A percentile compares a stretch with the other conserved stretches of the same genome.
These are phyloP conservation scores for Acanthosepion lycidas DNA, from an alignment of 2,888 invertebrate genomes.

Conservation along the genomic window DNA sequence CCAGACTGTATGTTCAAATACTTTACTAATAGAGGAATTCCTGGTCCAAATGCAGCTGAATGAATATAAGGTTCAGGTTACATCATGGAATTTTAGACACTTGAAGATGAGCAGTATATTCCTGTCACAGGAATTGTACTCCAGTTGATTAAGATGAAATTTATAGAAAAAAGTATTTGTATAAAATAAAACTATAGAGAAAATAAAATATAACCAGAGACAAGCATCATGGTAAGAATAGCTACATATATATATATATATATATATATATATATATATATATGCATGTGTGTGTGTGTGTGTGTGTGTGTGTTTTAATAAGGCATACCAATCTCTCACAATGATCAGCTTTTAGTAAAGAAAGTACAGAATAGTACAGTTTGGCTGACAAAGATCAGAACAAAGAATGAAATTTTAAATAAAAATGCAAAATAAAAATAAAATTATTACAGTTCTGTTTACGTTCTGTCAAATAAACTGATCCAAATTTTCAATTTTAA, in stretches of 20 bases:
- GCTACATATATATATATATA: neutral
- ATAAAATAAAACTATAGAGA: too few relatives aligned
- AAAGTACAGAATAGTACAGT: neutral
- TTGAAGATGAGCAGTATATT: too few relatives aligned
- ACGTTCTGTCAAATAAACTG: neutral
- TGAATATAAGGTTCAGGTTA: too few relatives aligned
- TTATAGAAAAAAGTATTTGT: too few relatives aligned
- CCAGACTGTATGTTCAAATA: too few relatives aligned
- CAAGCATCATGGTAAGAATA: neutral
- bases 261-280: too few relatives aligned
- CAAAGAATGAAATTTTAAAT: neutral
- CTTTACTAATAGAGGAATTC: too few relatives aligned
- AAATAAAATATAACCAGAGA: neutral
- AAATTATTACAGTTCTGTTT: slow-evolving; percentile 25
- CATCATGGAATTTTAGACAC: too few relatives aligned
- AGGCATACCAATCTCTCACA: slow-evolving; percentile 21
- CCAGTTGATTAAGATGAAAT: too few relatives aligned
- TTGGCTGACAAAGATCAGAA: neutral
- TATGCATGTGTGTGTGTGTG: too few relatives aligned
- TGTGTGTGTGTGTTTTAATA: neutral
- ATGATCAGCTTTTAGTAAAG: neutral
- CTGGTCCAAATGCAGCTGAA: too few relatives aligned
- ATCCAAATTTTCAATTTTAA: neutral
- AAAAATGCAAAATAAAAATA: neutral
- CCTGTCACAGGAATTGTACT: too few relatives aligned